Percentiles rank a stretch among this genome's conserved stretches.
Conservation (phyloP, 30 jellyfish, hydroid and myxozoan genomes). For the Mastigias papua region DNA sequence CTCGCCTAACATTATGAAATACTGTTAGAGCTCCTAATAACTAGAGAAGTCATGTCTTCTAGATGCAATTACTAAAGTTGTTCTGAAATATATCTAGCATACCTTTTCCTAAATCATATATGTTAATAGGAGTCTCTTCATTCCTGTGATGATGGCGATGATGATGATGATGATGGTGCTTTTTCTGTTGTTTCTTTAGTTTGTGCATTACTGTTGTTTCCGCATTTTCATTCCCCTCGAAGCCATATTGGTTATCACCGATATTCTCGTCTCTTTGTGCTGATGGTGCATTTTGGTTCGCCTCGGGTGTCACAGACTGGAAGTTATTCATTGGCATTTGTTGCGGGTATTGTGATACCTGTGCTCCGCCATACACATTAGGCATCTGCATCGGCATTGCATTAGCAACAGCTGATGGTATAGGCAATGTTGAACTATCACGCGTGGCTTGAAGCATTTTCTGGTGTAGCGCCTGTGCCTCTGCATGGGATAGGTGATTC, state of each 20-base stretch:
- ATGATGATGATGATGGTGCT: constrained; percentile 67
- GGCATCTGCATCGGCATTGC: constrained; percentile 38
- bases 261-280: constrained; percentile 64
- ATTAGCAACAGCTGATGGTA: constrained; percentile 56
- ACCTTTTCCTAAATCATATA: constrained; percentile 70
- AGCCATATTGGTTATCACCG: constrained; percentile 45
- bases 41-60: too few relatives aligned
- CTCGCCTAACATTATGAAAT: too few relatives aligned
- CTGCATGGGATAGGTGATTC: constrained; percentile 70
- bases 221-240: constrained; percentile 53
- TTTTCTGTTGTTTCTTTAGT: constrained; percentile 55
- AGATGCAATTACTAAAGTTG: too few relatives aligned
- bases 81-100: background rate
- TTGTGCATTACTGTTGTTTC: constrained; percentile 72
- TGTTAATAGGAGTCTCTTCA: constrained; percentile 22
- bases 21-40: too few relatives aligned
- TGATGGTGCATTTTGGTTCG: constrained; percentile 36
- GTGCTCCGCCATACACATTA: constrained; percentile 58
- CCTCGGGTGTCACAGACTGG: constrained; percentile 51
- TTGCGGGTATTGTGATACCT: constrained; percentile 4
- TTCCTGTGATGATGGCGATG: constrained; percentile 46
- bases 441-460: constrained; percentile 85
- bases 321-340: constrained; percentile 24
- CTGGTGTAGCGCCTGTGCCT: constrained; percentile 78
- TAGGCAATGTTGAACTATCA: constrained; percentile 80